Evolutionary conservation across 2,113 vertebrate genomes (phyloP), one percentile per base, ranked within the genome.

Genomic region (Perca fluviatilis): DNA sequence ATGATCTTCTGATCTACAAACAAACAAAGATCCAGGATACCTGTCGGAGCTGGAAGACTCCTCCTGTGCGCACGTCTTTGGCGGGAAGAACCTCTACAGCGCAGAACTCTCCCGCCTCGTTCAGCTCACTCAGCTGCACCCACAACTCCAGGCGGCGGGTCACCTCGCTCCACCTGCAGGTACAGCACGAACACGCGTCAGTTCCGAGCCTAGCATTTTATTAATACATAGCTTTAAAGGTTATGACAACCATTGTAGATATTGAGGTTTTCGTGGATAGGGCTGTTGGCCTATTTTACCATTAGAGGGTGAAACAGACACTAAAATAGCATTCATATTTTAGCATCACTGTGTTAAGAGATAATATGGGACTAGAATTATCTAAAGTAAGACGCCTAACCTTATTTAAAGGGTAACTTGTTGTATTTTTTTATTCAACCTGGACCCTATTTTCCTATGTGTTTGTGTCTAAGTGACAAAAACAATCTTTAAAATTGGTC

Each of bases 71-170:
- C 0, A 99, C 94, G 0, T 98, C 98, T 91, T 92, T 96, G 3
- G 97, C 96, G 7, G 96, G 85, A 79, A 96, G 93, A 58, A 98
- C 97, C 93, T 99, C 98, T 0, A 99, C 97, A 0, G 97, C 94
- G 25, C 95, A 95, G 74, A 98, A 98, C 6, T 98, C 97, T 27
- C 98, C 98, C 0, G 96, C 96, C 78, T 99, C 98, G 21, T 98
- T 99, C 83, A 99, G 95, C 93, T 99, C 98, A 84, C 98, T 93
- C 84, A 99, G 94, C 82, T 97, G 97, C 74, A 98, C 95, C 98
- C 98, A 99, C 81, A 99, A 77, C 84, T 99, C 97, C 79, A 99
- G 89, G 67, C 96, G 97, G 14, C 97, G 96, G 0, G 97, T 99
- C 75, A 99, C 98, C 91, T 99, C 98, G 3, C 97, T 99, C 98